These are phyloP conservation scores for Macaria notata DNA, from an alignment of 2,888 invertebrate species.

Conservation along the genomic window DNA sequence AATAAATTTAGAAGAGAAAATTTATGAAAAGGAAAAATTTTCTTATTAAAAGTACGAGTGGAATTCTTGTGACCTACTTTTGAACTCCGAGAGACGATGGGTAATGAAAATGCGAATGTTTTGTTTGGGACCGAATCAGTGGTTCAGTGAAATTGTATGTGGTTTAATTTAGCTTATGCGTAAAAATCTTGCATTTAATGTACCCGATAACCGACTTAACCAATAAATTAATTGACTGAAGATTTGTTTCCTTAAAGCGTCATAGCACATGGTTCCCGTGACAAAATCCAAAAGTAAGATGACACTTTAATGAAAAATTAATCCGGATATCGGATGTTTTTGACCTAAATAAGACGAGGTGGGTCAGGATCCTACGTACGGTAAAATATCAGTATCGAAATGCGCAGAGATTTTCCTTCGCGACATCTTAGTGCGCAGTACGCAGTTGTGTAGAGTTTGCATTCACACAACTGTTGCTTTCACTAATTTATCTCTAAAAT, in stretches of 20 bases:
- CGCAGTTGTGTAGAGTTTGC: neutral
- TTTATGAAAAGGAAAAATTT: constrained; percentile 2
- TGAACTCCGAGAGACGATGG: neutral
- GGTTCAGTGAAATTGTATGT: too few relatives aligned
- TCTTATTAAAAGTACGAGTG: constrained; percentile 17
- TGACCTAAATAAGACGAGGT: constrained; percentile 5
- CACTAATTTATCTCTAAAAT: too few relatives aligned
- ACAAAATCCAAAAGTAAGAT: too few relatives aligned
- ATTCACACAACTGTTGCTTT: too few relatives aligned
- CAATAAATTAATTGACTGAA: too few relatives aligned
- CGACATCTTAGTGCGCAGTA: neutral
- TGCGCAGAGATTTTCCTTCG: constrained; percentile 4
- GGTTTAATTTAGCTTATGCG: too few relatives aligned
- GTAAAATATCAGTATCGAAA: neutral
- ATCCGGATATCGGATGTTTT: constrained; percentile 2
- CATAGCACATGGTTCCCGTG: too few relatives aligned
- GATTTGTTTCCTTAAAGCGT: too few relatives aligned
- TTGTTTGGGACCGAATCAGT: too few relatives aligned
- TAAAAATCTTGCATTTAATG: too few relatives aligned
- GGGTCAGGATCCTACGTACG: neutral
- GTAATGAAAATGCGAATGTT: neutral
- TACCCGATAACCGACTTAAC: too few relatives aligned
- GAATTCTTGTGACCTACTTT: constrained; percentile 8
- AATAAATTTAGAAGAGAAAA: neutral
- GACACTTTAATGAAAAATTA: too few relatives aligned